These are phyloP conservation scores for Andrena fulva DNA, from an alignment of 2,888 invertebrate species.

Conservation along the genomic window DNA sequence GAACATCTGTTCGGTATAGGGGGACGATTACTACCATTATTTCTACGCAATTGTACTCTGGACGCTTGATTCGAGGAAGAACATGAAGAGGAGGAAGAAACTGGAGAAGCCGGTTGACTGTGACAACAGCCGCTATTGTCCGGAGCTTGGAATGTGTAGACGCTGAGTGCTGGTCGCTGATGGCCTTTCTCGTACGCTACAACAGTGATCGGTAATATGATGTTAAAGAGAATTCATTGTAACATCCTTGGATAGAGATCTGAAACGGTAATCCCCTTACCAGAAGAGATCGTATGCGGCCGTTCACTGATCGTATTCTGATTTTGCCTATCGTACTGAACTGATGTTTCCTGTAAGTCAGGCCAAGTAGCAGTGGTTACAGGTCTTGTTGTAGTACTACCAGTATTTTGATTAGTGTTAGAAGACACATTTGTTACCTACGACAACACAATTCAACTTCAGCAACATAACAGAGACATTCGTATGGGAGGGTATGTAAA, in stretches of 20 bases:
- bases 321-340: constrained; percentile 91
- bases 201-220: constrained; percentile 60
- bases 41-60: constrained; percentile 81
- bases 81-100: constrained; percentile 79
- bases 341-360: constrained; percentile 88
- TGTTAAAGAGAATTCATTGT: constrained; percentile 20
- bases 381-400: constrained; percentile 75
- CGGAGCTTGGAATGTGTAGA: constrained; percentile 94
- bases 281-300: constrained; percentile 97
- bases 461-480: constrained; percentile 21
- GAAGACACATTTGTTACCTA: constrained; percentile 87
- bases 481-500: neutral
- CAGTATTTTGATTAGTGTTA: constrained; percentile 84
- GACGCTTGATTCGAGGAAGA: constrained; percentile 79
- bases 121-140: constrained; percentile 82
- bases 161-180: constrained; percentile 93
- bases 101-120: constrained; percentile 85
- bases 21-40: constrained; percentile 80
- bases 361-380: constrained; percentile 91
- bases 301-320: constrained; percentile 90
- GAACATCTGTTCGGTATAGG: constrained; percentile 87
- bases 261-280: constrained; percentile 82
- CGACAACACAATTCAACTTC: constrained; percentile 54
- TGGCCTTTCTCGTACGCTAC: constrained; percentile 94
- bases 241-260: neutral